Conservation (phyloP, 2,797 vertebrate genomes). For the Manis javanica region DNA sequence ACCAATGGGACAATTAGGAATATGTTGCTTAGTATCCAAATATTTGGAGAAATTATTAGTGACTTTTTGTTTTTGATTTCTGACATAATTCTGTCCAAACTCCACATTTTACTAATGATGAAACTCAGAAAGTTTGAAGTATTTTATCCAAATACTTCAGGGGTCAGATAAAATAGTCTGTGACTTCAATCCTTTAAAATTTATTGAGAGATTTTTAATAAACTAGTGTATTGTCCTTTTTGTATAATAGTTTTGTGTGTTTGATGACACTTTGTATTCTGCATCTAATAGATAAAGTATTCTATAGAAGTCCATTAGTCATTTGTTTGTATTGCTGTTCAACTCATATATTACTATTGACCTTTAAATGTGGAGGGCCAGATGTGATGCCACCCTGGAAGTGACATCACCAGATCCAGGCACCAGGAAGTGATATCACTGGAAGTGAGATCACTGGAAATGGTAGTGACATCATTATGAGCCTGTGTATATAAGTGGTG, state of each 20-base stretch:
- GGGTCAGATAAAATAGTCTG: background rate
- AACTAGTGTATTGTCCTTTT: background rate
- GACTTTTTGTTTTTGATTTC: background rate
- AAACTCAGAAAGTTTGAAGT: background rate
- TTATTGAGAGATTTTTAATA: background rate
- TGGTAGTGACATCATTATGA: no score
- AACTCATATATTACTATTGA: background rate
- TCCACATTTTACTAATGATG: background rate
- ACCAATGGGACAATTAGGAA: background rate
- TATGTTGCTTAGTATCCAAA: background rate
- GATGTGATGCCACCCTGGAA: no score
- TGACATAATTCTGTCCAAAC: background rate
- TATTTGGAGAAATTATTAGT: background rate
- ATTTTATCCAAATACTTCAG: background rate
- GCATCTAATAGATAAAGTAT: background rate
- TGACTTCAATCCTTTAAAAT: background rate
- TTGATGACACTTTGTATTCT: conserved; percentile 18
- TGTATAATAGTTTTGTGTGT: background rate
- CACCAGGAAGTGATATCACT: no score
- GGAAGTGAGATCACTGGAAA: no score
- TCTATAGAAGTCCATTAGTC: background rate
- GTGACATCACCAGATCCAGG: no score
- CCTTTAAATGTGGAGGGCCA: background rate
- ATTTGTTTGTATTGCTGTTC: background rate
- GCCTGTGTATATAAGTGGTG: no score